phyloP scores from a whole-genome alignment of 1,140 invertebrate species.

The Drosophila santomea region DNA sequence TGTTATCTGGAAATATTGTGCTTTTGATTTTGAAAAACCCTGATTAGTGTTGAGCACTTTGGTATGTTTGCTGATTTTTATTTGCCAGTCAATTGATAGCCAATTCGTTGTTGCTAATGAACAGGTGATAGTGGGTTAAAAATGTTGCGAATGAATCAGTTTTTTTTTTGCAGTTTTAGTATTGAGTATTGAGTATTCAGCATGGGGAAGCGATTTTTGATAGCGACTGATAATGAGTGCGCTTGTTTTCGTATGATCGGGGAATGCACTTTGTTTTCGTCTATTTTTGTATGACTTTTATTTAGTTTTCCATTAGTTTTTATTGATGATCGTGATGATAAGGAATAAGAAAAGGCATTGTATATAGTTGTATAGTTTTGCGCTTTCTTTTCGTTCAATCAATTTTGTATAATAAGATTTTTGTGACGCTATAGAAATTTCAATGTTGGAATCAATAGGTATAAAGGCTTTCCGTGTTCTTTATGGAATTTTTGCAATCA shows the following conservation, averaged over 20 bases:
- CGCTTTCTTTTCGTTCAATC: conserved; percentile 46
- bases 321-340: conserved; percentile 45
- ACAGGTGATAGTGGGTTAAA: conserved; percentile 19
- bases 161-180: background rate
- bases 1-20: conserved; percentile 41
- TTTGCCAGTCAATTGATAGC: conserved; percentile 32
- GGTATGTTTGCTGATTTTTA: background rate
- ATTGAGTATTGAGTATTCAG: background rate
- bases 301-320: conserved; percentile 47
- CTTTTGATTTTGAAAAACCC: conserved; percentile 43
- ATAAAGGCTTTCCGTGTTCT: conserved; percentile 32
- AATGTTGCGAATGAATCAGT: conserved; percentile 35
- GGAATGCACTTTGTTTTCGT: conserved; percentile 40
- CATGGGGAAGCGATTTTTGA: conserved; percentile 17
- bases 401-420: conserved; percentile 43
- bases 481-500: conserved; percentile 1
- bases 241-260: conserved; percentile 14
- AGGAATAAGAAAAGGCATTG: conserved; percentile 79
- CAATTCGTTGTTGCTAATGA: conserved; percentile 30
- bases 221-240: conserved; percentile 31
- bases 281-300: conserved; percentile 29
- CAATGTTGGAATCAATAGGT: background rate
- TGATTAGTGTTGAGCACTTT: conserved; percentile 43
- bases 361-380: conserved; percentile 46
- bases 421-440: conserved; percentile 24